A percentile compares a stretch with the other conserved stretches of the same genome.
Evolutionary conservation across 2,113 vertebrate species (phyloP).

Genomic region (Syngnathus typhle): DNA sequence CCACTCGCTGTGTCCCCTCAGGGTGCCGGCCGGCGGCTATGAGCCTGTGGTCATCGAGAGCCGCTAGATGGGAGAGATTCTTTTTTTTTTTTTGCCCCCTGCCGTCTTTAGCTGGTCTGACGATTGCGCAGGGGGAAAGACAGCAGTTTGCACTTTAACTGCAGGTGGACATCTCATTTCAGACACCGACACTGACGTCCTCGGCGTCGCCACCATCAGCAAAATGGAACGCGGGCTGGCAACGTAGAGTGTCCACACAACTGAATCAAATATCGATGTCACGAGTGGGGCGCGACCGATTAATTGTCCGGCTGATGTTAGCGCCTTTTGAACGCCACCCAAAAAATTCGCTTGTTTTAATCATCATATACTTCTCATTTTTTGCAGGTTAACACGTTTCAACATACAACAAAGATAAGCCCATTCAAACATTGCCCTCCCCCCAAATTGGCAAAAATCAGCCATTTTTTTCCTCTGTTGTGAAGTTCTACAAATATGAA

Average conservation of each 20-base stretch:
- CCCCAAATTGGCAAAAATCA: no score
- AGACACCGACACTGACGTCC: not conserved
- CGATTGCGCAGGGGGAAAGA: conserved; percentile 36
- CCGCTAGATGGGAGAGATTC: conserved; percentile 68
- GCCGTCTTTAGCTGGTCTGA: conserved; percentile 57
- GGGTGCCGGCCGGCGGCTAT: conserved; percentile 88
- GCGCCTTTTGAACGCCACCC: no score
- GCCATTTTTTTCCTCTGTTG: no score
- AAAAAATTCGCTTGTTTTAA: no score
- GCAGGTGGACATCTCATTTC: not conserved
- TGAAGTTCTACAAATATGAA: no score
- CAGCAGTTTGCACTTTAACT: conserved; percentile 63
- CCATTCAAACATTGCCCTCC: no score
- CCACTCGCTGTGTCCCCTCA: conserved; percentile 41
- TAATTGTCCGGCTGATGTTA: no score
- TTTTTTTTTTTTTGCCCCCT: conserved; percentile 1
- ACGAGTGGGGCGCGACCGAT: not conserved
- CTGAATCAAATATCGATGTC: not conserved
- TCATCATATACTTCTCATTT: no score
- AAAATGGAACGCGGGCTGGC: not conserved
- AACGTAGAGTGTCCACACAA: not conserved
- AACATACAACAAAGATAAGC: no score
- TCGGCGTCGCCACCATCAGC: not conserved
- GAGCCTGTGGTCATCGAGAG: conserved; percentile 96
- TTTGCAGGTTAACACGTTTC: no score